Conservation (phyloP, 2,797 vertebrate genomes). For the Moxostoma hubbsi region DNA sequence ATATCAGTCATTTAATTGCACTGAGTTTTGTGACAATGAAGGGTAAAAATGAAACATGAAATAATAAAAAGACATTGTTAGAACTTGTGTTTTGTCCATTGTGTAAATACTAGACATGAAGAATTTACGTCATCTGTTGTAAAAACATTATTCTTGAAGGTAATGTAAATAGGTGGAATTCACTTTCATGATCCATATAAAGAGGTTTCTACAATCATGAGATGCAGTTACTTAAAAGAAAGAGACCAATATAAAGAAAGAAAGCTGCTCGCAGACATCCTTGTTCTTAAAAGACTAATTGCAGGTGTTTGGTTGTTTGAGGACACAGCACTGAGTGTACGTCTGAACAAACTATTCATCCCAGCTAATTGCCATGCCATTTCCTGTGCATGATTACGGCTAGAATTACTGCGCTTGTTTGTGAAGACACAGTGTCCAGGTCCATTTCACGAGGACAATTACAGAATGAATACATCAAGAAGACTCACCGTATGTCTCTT, state of each 20-base stretch:
- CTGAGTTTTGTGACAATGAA: too few species aligned
- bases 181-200: conserved; percentile 38
- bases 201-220: conserved; percentile 26
- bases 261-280: neutral
- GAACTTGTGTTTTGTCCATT: neutral
- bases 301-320: conserved; percentile 38
- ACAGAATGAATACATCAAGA: conserved; percentile 43
- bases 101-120: conserved; percentile 1
- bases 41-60: too few species aligned
- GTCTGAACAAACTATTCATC: too few species aligned
- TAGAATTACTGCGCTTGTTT: conserved; percentile 46
- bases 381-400: conserved; percentile 27
- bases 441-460: conserved; percentile 48
- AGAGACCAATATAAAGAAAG: neutral
- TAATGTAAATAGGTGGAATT: conserved; percentile 28
- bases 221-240: conserved; percentile 17
- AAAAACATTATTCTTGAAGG: conserved; percentile 19
- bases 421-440: conserved; percentile 27
- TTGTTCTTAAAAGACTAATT: conserved; percentile 36
- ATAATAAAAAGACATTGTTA: too few species aligned
- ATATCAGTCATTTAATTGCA: too few species aligned
- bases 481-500: conserved; percentile 40
- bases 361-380: too few species aligned
- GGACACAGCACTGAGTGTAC: neutral
- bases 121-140: conserved; percentile 13